phyloP scores from a whole-genome alignment of 2,888 invertebrate genomes.

The Scotopteryx bipunctaria region DNA sequence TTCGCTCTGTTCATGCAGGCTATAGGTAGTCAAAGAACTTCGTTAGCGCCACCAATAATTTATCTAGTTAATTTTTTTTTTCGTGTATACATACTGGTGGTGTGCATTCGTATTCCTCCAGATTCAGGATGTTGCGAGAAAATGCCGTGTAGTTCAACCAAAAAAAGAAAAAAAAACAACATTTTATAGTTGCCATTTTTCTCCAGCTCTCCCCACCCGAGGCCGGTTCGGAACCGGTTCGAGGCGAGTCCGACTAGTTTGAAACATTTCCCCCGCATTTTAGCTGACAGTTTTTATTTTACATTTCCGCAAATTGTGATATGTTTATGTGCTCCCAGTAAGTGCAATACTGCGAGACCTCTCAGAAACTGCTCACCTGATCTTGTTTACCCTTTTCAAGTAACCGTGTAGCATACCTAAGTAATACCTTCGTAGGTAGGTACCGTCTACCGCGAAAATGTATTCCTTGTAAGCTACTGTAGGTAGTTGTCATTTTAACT shows the following conservation, averaged over 20 bases:
- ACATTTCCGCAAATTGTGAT: conserved; percentile 40
- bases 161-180: conserved; percentile 1
- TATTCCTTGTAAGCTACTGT: not conserved
- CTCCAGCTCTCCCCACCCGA: conserved; percentile 41
- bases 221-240: conserved; percentile 45
- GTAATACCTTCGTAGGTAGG: too few species aligned
- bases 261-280: conserved; percentile 47
- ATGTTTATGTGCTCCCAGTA: conserved; percentile 21
- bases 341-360: conserved; percentile 21
- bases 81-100: too few species aligned
- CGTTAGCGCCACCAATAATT: too few species aligned
- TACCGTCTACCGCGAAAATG: not conserved
- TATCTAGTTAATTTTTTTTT: too few species aligned
- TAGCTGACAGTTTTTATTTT: conserved; percentile 47
- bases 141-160: not conserved
- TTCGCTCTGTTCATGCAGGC: too few species aligned
- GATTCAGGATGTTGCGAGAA: conserved; percentile 2
- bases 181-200: conserved; percentile 42
- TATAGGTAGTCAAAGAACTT: too few species aligned
- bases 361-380: conserved; percentile 29
- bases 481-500: too few species aligned
- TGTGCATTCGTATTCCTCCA: not conserved
- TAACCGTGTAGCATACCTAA: conserved; percentile 21
- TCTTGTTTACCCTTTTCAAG: conserved; percentile 36
- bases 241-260: conserved; percentile 47